Evolutionary conservation across 2,888 invertebrate species (phyloP).

Genomic region (Eudemis profundana): DNA sequence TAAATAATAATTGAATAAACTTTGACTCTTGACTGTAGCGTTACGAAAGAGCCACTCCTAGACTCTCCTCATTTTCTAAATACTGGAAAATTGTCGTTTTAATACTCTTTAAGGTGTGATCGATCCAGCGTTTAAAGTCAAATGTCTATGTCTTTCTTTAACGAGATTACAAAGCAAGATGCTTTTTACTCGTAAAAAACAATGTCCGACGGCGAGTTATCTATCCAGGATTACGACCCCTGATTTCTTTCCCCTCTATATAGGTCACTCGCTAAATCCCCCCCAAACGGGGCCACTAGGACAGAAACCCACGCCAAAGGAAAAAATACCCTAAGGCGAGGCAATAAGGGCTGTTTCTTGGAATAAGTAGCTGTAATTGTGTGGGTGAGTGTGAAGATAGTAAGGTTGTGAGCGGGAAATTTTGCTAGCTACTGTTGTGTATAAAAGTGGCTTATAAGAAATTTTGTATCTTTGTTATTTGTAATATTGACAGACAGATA

Average conservation of each 20-base stretch:
- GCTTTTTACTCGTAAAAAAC: slow-evolving; percentile 19
- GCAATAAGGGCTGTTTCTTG: slow-evolving; percentile 38
- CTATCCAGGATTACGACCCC: slow-evolving; percentile 40
- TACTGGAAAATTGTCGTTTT: no score
- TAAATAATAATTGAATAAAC: no score
- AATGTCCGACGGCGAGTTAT: slow-evolving; percentile 32
- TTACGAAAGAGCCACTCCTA: no score
- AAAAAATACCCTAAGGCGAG: slow-evolving; percentile 1
- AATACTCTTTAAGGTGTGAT: no score
- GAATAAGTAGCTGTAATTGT: neutral
- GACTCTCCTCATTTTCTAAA: no score
- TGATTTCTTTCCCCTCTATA: slow-evolving; percentile 46
- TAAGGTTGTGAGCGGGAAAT: slow-evolving; percentile 45
- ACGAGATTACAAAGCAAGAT: slow-evolving; percentile 2
- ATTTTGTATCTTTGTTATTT: neutral
- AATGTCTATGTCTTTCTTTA: no score
- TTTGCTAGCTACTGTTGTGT: slow-evolving; percentile 50
- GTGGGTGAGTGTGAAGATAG: slow-evolving; percentile 35
- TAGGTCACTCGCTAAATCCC: slow-evolving; percentile 50
- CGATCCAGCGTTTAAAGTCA: no score
- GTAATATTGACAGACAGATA: no score
- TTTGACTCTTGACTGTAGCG: no score
- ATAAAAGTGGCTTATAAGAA: slow-evolving; percentile 33
- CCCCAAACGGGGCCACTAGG: slow-evolving; percentile 44
- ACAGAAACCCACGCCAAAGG: slow-evolving; percentile 8